A percentile compares a stretch with the other conserved stretches of the same genome.
These are phyloP conservation scores for Phragmatobia fuliginosa DNA, from an alignment of 2,888 invertebrate species.

Conservation along the genomic window DNA sequence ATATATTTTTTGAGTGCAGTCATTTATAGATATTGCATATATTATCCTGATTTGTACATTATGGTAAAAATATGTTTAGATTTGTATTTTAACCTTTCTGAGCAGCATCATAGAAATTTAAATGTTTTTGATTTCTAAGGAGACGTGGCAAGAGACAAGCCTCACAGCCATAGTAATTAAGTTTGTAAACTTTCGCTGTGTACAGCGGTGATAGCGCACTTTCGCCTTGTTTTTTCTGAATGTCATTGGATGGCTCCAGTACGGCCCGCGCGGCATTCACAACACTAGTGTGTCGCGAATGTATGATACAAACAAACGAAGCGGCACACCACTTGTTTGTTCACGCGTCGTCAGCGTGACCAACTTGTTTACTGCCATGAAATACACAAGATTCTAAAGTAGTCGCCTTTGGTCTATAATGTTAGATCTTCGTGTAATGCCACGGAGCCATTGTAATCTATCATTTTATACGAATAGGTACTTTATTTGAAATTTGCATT, in stretches of 20 bases:
- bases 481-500: neutral
- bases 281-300: constrained; percentile 29
- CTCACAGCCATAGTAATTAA: constrained; percentile 20
- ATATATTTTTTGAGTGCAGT: too few relatives aligned
- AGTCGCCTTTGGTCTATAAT: constrained; percentile 62
- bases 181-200: constrained; percentile 74
- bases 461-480: neutral
- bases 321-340: constrained; percentile 80
- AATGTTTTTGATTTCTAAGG: neutral
- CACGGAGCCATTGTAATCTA: constrained; percentile 37
- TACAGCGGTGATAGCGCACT: constrained; percentile 65
- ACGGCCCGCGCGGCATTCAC: constrained; percentile 35
- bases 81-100: neutral
- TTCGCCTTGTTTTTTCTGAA: constrained; percentile 66
- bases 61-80: neutral
- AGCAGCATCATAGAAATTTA: neutral
- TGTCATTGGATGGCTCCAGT: constrained; percentile 48
- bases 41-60: neutral
- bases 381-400: constrained; percentile 66
- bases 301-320: constrained; percentile 50
- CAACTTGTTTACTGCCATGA: constrained; percentile 80
- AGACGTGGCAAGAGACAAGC: constrained; percentile 40
- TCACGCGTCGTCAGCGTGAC: constrained; percentile 81
- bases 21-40: too few relatives aligned
- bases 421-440: constrained; percentile 56